Conservation (phyloP, 2,888 invertebrate species). For the Eumacrocentrus americanus region DNA sequence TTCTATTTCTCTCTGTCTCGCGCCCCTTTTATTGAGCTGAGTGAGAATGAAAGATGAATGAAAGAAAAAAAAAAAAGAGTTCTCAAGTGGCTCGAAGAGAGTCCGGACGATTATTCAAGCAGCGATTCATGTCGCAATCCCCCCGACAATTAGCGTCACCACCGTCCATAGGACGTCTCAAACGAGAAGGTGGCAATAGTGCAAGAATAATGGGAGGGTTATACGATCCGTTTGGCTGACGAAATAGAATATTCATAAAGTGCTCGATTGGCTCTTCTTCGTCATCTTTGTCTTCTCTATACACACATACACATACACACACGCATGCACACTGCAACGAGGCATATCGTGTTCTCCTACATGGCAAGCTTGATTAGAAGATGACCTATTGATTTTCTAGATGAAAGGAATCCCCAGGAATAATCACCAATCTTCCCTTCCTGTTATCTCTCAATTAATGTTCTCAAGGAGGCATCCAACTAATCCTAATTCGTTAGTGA, state of each 20-base stretch:
- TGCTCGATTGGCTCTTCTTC: not conserved
- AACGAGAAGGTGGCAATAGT: too few species aligned
- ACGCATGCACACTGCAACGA: too few species aligned
- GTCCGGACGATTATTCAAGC: constrained; percentile 18
- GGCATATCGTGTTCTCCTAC: not conserved
- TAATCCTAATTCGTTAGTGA: too few species aligned
- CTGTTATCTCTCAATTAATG: too few species aligned
- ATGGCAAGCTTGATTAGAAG: not conserved
- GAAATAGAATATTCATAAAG: constrained; percentile 9
- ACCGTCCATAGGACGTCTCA: constrained; percentile 1
- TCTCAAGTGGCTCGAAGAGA: not conserved
- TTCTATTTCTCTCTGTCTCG: not conserved
- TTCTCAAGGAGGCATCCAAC: too few species aligned
- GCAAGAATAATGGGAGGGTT: too few species aligned
- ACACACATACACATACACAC: too few species aligned
- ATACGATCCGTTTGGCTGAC: constrained; percentile 6
- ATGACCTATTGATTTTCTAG: not conserved
- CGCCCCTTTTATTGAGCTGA: too few species aligned
- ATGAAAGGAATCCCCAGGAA: not conserved
- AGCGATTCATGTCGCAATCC: constrained; percentile 24
- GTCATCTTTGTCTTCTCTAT: constrained; percentile 4
- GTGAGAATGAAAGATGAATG: not conserved
- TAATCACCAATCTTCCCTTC: not conserved
- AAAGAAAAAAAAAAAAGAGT: not conserved
- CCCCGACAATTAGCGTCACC: constrained; percentile 17